Conservation (phyloP, 2,797 vertebrate species). For the Mastacembelus armatus region DNA sequence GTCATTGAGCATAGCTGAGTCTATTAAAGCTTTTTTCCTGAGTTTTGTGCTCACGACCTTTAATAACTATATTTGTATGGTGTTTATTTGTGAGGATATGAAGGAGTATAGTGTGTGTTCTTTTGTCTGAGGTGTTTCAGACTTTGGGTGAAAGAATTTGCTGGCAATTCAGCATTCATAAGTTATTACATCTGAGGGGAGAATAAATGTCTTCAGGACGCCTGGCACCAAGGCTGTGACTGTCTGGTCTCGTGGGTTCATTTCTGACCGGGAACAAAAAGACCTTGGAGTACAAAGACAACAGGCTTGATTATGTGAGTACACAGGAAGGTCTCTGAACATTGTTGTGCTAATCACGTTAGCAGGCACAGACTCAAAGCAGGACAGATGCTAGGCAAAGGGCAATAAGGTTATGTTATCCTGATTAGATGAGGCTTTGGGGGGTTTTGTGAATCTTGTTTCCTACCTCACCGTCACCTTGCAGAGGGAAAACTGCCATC, state of each 20-base stretch:
- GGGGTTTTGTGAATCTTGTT: constrained; percentile 63
- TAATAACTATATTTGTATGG: background rate
- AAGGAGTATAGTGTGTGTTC: background rate
- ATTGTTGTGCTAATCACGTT: constrained; percentile 81
- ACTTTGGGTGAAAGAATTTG: constrained; percentile 35
- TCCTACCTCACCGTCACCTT: constrained; percentile 63
- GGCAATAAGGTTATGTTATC: constrained; percentile 79
- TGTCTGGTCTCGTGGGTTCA: constrained; percentile 63
- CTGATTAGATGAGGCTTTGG: constrained; percentile 72
- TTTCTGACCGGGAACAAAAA: constrained; percentile 70
- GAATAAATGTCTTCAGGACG: constrained; percentile 69
- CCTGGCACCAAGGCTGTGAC: constrained; percentile 66
- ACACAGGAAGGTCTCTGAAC: constrained; percentile 77
- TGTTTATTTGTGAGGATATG: constrained; percentile 10
- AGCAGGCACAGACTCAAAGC: constrained; percentile 73
- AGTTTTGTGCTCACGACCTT: constrained; percentile 10
- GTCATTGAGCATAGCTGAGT: constrained; percentile 13
- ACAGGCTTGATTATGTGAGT: constrained; percentile 74
- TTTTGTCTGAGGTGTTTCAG: constrained; percentile 19
- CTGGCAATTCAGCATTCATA: constrained; percentile 52
- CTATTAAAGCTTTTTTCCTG: background rate
- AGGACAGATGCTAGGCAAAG: constrained; percentile 78
- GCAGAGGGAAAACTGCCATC: constrained; percentile 52
- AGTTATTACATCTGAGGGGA: constrained; percentile 53
- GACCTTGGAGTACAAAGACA: constrained; percentile 79